phyloP scores from a whole-genome alignment of 2,113 vertebrate genomes.

The Cyphomyrus plagiostoma region DNA sequence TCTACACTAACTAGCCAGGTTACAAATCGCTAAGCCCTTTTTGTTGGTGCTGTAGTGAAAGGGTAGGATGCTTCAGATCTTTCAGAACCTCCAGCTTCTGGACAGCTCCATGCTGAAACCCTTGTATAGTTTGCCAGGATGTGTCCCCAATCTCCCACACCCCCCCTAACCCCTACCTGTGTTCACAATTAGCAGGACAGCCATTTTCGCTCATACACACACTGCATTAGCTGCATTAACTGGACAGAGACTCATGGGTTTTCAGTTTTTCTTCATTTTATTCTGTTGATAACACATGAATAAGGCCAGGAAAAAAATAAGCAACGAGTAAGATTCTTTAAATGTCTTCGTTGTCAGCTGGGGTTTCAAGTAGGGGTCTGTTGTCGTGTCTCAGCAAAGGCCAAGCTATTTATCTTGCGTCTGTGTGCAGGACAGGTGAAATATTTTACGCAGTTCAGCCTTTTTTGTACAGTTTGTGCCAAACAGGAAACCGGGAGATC shows the following conservation, averaged over 20 bases:
- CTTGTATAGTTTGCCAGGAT: neutral
- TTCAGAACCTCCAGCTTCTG: neutral
- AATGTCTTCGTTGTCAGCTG: neutral
- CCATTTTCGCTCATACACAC: neutral
- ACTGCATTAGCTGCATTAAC: neutral
- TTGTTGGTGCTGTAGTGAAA: neutral
- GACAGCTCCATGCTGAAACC: neutral
- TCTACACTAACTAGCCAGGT: neutral
- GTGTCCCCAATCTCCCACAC: neutral
- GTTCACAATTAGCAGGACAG: neutral
- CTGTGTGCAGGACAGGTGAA: neutral
- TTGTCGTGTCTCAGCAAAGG: neutral
- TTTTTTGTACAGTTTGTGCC: constrained; percentile 11
- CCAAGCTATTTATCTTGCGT: neutral
- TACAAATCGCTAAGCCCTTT: neutral
- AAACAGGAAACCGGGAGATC: constrained; percentile 8
- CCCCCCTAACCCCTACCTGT: neutral
- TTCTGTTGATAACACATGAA: neutral
- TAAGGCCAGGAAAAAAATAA: neutral
- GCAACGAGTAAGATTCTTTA: neutral
- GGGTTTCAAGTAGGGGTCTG: neutral
- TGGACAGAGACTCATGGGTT: neutral
- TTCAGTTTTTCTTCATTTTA: neutral
- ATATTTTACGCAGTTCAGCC: neutral
- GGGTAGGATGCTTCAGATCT: neutral